phyloP scores from a whole-genome alignment of 1,140 invertebrate species.

The Ceratina japonica region DNA sequence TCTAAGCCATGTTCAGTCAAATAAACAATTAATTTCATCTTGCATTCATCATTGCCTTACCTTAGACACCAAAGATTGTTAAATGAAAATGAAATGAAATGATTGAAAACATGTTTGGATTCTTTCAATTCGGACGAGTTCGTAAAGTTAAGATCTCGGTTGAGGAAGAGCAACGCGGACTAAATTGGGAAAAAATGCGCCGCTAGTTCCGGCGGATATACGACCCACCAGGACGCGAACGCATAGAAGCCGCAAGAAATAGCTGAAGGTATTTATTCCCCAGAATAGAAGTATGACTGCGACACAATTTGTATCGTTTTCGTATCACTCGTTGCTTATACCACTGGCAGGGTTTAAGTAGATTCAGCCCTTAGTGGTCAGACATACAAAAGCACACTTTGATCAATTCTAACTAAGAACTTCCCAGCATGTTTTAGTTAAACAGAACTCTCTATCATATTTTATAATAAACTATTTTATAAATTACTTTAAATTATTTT shows the following conservation, averaged over 20 bases:
- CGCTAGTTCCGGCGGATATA: conserved; percentile 43
- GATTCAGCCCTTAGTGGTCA: not conserved
- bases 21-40: not conserved
- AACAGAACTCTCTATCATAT: too few species aligned
- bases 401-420: too few species aligned
- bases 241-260: conserved; percentile 17
- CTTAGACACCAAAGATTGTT: not conserved
- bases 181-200: conserved; percentile 9
- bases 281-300: not conserved
- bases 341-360: not conserved
- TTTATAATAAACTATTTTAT: too few species aligned
- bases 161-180: conserved; percentile 5
- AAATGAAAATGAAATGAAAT: not conserved
- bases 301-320: too few species aligned
- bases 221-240: conserved; percentile 11
- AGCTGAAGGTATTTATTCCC: not conserved
- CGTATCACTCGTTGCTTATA: too few species aligned
- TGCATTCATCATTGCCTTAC: not conserved
- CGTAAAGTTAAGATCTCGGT: not conserved
- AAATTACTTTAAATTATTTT: too few species aligned
- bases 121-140: not conserved
- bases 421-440: too few species aligned
- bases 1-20: not conserved
- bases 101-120: not conserved
- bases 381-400: not conserved